Base-by-base conservation (phyloP, 2,797 vertebrate species). In the Naso thynnoides region DNA sequence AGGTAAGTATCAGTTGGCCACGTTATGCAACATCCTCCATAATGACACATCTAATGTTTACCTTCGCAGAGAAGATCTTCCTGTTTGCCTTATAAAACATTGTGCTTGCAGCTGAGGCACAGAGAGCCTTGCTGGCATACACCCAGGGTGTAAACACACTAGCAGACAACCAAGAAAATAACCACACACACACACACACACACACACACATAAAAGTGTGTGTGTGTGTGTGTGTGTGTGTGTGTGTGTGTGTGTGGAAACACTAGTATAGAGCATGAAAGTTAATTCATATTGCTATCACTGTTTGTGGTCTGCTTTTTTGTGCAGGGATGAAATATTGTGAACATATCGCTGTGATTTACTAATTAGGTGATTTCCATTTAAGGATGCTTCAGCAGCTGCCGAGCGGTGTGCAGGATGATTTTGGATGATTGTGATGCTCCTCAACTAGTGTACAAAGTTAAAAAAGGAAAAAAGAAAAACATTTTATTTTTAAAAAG, bases 61-160 rank as follows among this genome's bases (percentile, higher is more conserved):
- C 82, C 88, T 87, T 76, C 47, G 44, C 55, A 65, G 81, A 85
- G 86, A 79, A 86, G 83, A 89, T 86, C 90, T 90, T 92, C 89
- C 88, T 91, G 91, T 93, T 93, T 91, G 90, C 81, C 85, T 88
- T 82, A 85, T 88, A 87, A 87, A 91, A 91, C 82, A 79, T 66
- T 73, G 79, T 48, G 82, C 84, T 82, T 8, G 76, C 86, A 89
- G 88, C 87, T 85, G 86, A 91, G 79, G 79, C 83, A 82, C 89
- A 83, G 86, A 90, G 65, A 89, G 87, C 78, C 76, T 86, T 1
- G 65, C 79, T 93, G 91, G 91, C 89, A 73, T 68, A 73, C 59
- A 24, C 68, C 90, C 87, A 91, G 69, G 18, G 39, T 36, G 66
- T 89, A 89, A 90, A 91, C 88, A 91, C 76, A 70, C 67, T 53